Evolutionary conservation across 1,140 invertebrate species (phyloP).

Genomic region (Heliconius hermathena): DNA sequence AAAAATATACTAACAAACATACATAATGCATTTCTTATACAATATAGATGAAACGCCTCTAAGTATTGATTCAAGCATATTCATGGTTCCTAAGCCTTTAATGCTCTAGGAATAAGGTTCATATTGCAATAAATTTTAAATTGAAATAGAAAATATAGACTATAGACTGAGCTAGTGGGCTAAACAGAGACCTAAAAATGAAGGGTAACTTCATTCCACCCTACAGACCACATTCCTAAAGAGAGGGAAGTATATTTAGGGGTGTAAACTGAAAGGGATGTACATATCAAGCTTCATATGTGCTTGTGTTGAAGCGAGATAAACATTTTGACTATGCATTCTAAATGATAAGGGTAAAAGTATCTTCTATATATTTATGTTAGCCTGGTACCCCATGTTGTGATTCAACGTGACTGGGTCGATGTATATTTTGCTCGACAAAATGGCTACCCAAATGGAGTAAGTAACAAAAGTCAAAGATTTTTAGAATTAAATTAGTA

Average conservation of each 20-base stretch:
- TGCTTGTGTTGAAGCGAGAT: background rate
- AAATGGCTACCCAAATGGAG: background rate
- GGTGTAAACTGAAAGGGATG: background rate
- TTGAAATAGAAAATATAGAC: background rate
- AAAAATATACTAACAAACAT: no score
- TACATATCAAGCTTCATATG: background rate
- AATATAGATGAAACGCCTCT: no score
- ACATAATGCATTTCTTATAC: no score
- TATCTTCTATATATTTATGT: background rate
- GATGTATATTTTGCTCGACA: background rate
- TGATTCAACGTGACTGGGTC: background rate
- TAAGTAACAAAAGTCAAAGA: background rate
- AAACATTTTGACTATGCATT: background rate
- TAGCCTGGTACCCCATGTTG: constrained; percentile 4
- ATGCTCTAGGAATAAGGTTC: background rate
- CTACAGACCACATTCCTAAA: background rate
- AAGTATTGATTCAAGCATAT: no score
- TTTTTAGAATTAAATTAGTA: background rate
- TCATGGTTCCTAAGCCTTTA: no score
- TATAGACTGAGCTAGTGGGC: background rate
- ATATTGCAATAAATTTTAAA: background rate
- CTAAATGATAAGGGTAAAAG: background rate
- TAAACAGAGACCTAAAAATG: constrained; percentile 1
- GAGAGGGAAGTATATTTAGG: background rate
- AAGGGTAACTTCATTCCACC: background rate